These are phyloP conservation scores for Chymomyza caudatula DNA, from an alignment of 2,888 invertebrate species.

Conservation along the genomic window DNA sequence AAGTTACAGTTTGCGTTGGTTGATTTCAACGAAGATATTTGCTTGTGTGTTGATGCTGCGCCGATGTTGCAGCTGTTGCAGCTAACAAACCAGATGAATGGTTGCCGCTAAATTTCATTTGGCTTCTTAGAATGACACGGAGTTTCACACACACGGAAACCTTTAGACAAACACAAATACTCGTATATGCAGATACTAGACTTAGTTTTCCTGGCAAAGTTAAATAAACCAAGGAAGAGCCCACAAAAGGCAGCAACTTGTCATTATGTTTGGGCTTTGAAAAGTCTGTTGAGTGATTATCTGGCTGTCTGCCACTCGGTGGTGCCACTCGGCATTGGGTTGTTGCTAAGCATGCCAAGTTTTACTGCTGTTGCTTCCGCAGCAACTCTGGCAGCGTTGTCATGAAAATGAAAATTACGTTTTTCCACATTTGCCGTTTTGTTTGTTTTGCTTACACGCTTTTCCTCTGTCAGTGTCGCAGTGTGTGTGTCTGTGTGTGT, in stretches of 20 bases:
- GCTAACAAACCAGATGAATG: no score
- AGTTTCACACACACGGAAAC: no score
- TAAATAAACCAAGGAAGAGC: conserved; percentile 1
- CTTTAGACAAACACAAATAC: background rate
- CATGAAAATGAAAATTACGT: conserved; percentile 46
- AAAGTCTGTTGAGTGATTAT: conserved; percentile 55
- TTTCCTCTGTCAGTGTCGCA: background rate
- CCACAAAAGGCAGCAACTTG: conserved; percentile 47
- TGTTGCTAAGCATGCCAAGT: background rate
- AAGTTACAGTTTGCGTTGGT: no score
- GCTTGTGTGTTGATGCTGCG: no score
- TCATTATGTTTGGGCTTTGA: background rate
- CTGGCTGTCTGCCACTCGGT: conserved; percentile 37
- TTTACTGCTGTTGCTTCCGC: conserved; percentile 8
- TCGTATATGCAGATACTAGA: background rate
- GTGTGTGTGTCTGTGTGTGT: background rate
- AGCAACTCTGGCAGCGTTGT: background rate
- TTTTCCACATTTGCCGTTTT: conserved; percentile 23
- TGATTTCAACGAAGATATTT: no score
- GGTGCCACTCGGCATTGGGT: background rate
- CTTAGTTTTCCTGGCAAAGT: conserved; percentile 15
- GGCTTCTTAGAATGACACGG: no score
- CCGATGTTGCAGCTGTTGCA: no score
- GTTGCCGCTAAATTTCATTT: no score
- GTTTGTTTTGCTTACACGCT: conserved; percentile 25